Base-by-base conservation (phyloP, 2,113 vertebrate species). In the Podarcis muralis region DNA sequence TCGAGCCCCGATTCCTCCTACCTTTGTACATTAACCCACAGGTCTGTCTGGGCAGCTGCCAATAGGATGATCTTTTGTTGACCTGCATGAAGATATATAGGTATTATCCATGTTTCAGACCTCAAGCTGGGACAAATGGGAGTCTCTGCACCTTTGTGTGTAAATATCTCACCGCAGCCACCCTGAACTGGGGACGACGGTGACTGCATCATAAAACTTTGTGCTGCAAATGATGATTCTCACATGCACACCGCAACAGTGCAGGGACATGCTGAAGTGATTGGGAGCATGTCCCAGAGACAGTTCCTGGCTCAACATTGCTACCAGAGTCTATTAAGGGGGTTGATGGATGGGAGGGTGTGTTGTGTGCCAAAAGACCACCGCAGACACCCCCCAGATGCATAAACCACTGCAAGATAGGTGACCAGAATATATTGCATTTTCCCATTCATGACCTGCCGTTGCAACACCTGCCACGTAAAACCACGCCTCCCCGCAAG, bases 71-170 rank as follows among this genome's bases (percentile, higher is more conserved):
- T 69, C 81, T 23, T 69, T 35, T 37, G 59, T 77, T 66, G 72
- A 81, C 23, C 30, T 83, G 87, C 87, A 88, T 88, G 87, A 88
- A 84, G 72, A 88, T 78, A 77, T 77, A 78, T 62, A 75, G 15
- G 35, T 48, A 37, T n/a, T 32, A 48, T 32, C 5, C 83, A n/a
- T 40, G 53, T 53, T 57, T 68, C 30, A 48, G 57, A 74, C 83
- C 40, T 85, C 15, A 43, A 81, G 12, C 15, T 12, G 6, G 9
- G 72, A 57, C 11, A 57, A 66, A 16, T 35, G 40, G n/a, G 6
- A 40, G 48, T 16, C 13, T 1, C 23, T 48, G 3, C 7, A 32
- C 22, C 22, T 76, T 57, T 76, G 57, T 68, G 35, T 86, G 32
- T 43, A 72, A 40, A 57, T 79, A 84, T 79, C 35, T 57, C 65